Evolutionary conservation across 2,888 invertebrate species (phyloP).

Genomic region (Cantharis flavilabris): DNA sequence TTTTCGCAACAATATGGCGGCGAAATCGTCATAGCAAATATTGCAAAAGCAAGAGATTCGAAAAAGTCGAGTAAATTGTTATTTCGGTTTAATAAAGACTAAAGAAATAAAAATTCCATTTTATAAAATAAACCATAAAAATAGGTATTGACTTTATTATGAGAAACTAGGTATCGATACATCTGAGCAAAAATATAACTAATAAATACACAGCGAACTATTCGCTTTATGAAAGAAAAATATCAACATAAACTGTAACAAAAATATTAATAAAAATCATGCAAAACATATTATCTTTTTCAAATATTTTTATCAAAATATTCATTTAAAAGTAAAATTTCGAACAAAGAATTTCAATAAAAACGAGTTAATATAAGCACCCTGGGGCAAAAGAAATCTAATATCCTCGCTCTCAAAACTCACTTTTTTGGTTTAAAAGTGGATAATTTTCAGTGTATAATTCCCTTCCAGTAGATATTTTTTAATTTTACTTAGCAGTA

Average conservation of each 20-base stretch:
- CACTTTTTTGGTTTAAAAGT: conserved; percentile 9
- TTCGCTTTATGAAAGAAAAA: neutral
- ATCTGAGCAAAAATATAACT: neutral
- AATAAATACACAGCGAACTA: neutral
- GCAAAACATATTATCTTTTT: neutral
- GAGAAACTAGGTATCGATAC: neutral
- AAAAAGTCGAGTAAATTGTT: neutral
- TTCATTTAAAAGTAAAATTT: neutral
- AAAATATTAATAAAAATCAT: neutral
- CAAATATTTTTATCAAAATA: neutral
- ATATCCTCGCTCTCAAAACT: conserved; percentile 3
- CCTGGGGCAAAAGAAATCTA: conserved; percentile 2
- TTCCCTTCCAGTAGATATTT: conserved; percentile 6
- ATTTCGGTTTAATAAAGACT: neutral
- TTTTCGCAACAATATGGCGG: neutral
- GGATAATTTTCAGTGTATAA: conserved; percentile 5
- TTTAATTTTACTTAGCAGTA: conserved; percentile 12
- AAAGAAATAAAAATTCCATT: neutral
- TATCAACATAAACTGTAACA: neutral
- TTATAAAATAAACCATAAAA: neutral
- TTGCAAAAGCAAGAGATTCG: neutral
- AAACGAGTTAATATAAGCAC: conserved; percentile 6
- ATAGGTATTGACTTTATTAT: neutral
- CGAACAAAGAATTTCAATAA: conserved; percentile 1
- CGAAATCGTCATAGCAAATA: neutral